These are phyloP conservation scores for Harpalus rubripes DNA, from an alignment of 2,888 invertebrate genomes.

Conservation along the genomic window DNA sequence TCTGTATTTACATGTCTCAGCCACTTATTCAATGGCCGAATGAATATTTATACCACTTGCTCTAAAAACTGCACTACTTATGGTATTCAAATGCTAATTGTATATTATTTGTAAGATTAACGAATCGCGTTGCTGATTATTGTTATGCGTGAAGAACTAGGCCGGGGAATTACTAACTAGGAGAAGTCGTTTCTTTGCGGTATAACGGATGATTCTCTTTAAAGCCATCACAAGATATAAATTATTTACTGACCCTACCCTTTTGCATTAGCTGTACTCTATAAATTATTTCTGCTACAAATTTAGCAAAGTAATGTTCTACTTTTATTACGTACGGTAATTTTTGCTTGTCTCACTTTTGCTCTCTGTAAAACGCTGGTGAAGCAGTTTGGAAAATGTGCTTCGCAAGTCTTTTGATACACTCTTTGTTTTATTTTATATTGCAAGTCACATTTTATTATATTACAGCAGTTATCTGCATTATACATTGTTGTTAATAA, in stretches of 20 bases:
- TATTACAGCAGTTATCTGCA: neutral
- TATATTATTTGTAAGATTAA: slow-evolving; percentile 58
- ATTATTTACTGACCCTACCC: neutral
- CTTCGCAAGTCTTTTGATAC: slow-evolving; percentile 9
- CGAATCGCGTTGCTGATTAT: slow-evolving; percentile 45
- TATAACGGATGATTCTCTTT: neutral
- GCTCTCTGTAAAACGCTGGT: slow-evolving; percentile 22
- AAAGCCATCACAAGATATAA: neutral
- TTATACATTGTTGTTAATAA: neutral
- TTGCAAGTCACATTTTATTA: slow-evolving; percentile 16
- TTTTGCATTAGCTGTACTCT: slow-evolving; percentile 19
- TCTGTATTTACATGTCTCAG: slow-evolving; percentile 14
- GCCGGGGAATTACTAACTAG: neutral
- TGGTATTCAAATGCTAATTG: slow-evolving; percentile 52
- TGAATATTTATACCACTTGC: slow-evolving; percentile 53
- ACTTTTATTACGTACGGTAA: slow-evolving; percentile 11
- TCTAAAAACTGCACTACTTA: slow-evolving; percentile 49
- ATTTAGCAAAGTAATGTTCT: slow-evolving; percentile 25
- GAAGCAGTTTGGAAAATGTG: slow-evolving; percentile 33
- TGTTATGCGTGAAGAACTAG: slow-evolving; percentile 18
- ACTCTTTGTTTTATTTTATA: slow-evolving; percentile 30
- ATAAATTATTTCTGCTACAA: slow-evolving; percentile 15
- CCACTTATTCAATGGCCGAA: slow-evolving; percentile 26
- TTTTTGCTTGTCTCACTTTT: slow-evolving; percentile 16
- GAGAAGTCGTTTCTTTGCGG: slow-evolving; percentile 3